Evolutionary conservation across 1,140 invertebrate genomes (phyloP).

Genomic region (Grapholita molesta): DNA sequence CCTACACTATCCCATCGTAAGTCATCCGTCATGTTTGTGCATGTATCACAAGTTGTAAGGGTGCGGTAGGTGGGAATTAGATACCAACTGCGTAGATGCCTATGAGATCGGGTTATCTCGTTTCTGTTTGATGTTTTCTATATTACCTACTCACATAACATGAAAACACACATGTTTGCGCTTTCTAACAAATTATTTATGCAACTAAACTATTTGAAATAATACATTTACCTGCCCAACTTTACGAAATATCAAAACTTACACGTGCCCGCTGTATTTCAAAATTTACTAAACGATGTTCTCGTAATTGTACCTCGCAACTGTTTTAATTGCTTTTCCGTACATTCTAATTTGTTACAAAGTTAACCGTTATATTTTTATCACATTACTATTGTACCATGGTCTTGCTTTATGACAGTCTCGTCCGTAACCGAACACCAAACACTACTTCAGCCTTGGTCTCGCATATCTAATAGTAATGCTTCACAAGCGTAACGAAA

Average conservation of each 20-base stretch:
- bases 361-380: not conserved
- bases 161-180: not conserved
- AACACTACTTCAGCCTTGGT: conserved; percentile 14
- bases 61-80: not conserved
- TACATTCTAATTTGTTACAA: not conserved
- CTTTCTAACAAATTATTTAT: not conserved
- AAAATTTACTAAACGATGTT: not conserved
- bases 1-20: no score
- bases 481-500: not conserved
- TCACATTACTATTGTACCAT: not conserved
- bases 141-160: not conserved
- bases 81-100: not conserved
- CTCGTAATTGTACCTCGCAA: not conserved
- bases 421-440: not conserved
- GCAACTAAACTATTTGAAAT: not conserved
- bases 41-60: not conserved
- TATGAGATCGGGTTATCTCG: not conserved
- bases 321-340: not conserved
- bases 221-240: no score
- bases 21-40: not conserved
- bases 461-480: not conserved
- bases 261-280: not conserved
- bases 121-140: not conserved
- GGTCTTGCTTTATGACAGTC: not conserved
- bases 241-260: not conserved